Evolutionary conservation across 2,113 vertebrate species (phyloP).

Genomic region (Uropsilus gracilis): DNA sequence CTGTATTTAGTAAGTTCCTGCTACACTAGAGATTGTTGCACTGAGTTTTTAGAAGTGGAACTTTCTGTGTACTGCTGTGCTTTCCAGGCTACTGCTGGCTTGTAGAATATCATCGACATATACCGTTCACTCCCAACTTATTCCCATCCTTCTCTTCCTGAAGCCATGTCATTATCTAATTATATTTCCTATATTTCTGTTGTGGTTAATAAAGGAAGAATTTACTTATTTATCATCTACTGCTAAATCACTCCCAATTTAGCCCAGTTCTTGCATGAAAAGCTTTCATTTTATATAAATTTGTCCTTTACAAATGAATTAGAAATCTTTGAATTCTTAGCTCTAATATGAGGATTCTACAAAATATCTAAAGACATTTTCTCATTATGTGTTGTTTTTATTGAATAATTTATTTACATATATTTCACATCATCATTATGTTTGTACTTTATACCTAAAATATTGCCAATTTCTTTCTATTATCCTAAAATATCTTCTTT

Average conservation of each 20-base stretch:
- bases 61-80: not conserved
- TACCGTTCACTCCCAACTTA: not conserved
- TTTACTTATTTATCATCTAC: not conserved
- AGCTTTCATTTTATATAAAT: not conserved
- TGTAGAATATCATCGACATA: not conserved
- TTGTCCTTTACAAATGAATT: not conserved
- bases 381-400: not conserved
- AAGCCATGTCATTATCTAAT: too few species aligned
- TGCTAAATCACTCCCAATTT: not conserved
- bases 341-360: not conserved
- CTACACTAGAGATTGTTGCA: not conserved
- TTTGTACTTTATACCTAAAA: not conserved
- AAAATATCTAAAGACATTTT: not conserved
- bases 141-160: not conserved
- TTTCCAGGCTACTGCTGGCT: not conserved
- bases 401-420: too few species aligned
- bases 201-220: not conserved
- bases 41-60: not conserved
- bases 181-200: not conserved
- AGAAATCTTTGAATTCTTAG: not conserved
- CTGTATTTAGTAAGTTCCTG: not conserved
- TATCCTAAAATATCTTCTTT: not conserved
- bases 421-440: too few species aligned
- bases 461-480: not conserved
- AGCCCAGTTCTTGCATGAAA: not conserved